Base-by-base conservation (phyloP, 2,888 invertebrate genomes). In the Carabus problematicus region DNA sequence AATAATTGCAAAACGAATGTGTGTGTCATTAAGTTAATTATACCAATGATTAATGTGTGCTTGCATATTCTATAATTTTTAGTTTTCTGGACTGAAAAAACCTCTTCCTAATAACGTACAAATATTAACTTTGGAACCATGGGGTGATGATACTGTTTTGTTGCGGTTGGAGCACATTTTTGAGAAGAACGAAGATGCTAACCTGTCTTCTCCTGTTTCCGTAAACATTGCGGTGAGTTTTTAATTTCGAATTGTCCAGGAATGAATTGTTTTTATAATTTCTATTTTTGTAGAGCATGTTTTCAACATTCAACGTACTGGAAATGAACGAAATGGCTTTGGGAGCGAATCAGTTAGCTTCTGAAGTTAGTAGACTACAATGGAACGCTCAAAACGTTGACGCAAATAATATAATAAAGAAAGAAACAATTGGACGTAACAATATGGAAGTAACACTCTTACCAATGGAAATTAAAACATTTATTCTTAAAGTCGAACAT, bases 401-500 rank as follows among this genome's bases (percentile, higher is more conserved):
- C 1, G 14, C 2, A 45, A 45, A 6, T 12, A 14, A 45, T 29
- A 29, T 29, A 29, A 29, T 29, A 29, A 29, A 29, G 29, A 29
- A 29, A 29, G 29, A 29, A 29, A 2, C 29, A 29, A 29, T 6
- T 29, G 29, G 3, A 29, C 29, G 29, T 3, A 29, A 29, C 6
- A 29, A 29, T 29, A 77, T 78, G 67, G 77, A 78, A 3, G 78
- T 92, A 0, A 82, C 83, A 39, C 74, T 93, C 1, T 82, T 82
- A 14, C 88, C 92, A 0, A 92, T 92, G 87, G 85, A 92, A 79
- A 93, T 93, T 64, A 85, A 87, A 45, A 90, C 91, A 0, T 90
- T 89, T 73, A 78, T 91, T 18, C 75, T 86, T 2, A 78, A 80
- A 62, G 66, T 77, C 40, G n/a, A 60, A 18, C 55, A 18, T 42